Evolutionary conservation across 2,113 vertebrate genomes (phyloP).

Genomic region (Pseudorasbora parva): DNA sequence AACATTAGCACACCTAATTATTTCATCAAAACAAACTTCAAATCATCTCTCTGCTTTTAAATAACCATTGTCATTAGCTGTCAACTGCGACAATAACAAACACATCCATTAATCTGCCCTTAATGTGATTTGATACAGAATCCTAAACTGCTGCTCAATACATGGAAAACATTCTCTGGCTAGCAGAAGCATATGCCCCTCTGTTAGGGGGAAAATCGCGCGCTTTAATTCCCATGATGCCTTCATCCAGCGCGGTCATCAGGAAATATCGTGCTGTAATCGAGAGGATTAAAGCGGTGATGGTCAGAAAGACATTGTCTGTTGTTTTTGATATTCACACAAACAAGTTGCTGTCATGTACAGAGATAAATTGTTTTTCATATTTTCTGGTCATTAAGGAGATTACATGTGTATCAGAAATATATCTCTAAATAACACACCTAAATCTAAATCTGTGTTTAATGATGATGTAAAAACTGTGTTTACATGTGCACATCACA

Average conservation of each 20-base stretch:
- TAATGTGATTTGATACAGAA: slow-evolving; percentile 45
- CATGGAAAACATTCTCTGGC: slow-evolving; percentile 15
- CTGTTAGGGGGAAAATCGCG: slow-evolving; percentile 34
- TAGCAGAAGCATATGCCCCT: slow-evolving; percentile 27
- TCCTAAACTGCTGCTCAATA: slow-evolving; percentile 10
- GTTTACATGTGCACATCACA: slow-evolving; percentile 21
- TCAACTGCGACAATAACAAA: slow-evolving; percentile 48
- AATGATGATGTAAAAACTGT: slow-evolving; percentile 8
- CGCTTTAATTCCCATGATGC: slow-evolving; percentile 35
- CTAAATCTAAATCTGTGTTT: slow-evolving; percentile 24
- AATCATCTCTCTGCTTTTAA: slow-evolving; percentile 53
- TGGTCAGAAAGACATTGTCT: slow-evolving; percentile 13
- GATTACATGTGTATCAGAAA: slow-evolving; percentile 48
- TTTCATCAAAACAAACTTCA: slow-evolving; percentile 36
- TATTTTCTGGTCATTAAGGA: slow-evolving; percentile 31
- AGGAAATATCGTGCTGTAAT: background rate
- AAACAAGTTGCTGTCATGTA: slow-evolving; percentile 46
- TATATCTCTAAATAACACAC: slow-evolving; percentile 15
- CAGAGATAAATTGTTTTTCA: slow-evolving; percentile 43
- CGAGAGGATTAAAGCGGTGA: slow-evolving; percentile 53
- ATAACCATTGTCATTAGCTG: slow-evolving; percentile 55
- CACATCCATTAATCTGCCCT: slow-evolving; percentile 48
- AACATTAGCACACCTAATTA: slow-evolving; percentile 55
- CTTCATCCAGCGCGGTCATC: slow-evolving; percentile 9
- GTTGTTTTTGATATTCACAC: slow-evolving; percentile 48